Base-by-base conservation (phyloP, 2,888 invertebrate genomes). In the Polyommatus iphigenia region DNA sequence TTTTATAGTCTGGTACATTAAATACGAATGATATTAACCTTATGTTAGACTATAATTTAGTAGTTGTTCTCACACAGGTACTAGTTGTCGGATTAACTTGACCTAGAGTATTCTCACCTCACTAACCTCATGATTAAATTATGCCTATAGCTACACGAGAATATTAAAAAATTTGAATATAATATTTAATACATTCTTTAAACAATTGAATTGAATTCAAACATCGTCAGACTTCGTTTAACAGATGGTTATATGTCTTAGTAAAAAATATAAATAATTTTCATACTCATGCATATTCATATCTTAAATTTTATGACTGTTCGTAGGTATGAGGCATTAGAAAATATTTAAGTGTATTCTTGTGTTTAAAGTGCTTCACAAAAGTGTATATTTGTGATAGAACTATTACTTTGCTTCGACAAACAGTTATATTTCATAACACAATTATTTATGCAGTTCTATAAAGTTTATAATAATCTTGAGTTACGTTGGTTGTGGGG, bases 261-360 rank as follows among this genome's bases (percentile, higher is more conserved):
- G 46, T 18, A 24, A 54, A 50, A 54, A 75, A 24, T 46, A 46
- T 46, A 29, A 32, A 73, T 73, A 18, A 75, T 50, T 29, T 75
- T 29, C 24, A 75, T 24, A 50, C 50, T 75, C 75, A 75, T 75
- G 18, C 41, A 73, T 73, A 46, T 73, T 73, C 13, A 73, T 62
- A 62, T 72, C n/a, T 24, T 2, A 29, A 41, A 36, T 71, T 36
- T 71, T 72, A 72, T 72, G 20, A 24, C 10, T 20, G 29, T 54
- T 54, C 18, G 54, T 54, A 29, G 18, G 29, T 54, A 75, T 50
- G 46, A 15, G 46, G 20, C 15, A 75, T 54, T 54, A 75, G 75
- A 75, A 75, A 75, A 75, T 75, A 50, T 75, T 29, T 54, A 75
- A 29, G 24, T 50, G 50, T 18, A 50, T 75, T 50, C 75, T 75